These are phyloP conservation scores for Pheucticus melanocephalus DNA, from an alignment of 2,113 vertebrate genomes.

Conservation along the genomic window DNA sequence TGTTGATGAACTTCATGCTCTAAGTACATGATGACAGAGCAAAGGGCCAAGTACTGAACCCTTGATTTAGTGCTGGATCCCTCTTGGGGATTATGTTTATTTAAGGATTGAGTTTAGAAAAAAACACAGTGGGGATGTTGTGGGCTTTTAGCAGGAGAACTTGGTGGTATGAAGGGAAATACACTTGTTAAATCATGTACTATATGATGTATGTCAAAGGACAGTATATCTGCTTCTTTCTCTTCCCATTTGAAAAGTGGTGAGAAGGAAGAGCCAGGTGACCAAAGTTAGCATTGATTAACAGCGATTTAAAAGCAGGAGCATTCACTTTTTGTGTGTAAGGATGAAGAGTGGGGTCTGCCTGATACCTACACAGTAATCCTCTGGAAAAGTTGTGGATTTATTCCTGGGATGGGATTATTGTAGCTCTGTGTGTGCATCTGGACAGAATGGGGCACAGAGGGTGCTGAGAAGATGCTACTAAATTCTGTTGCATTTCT, in stretches of 20 bases:
- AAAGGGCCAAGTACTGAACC: background rate
- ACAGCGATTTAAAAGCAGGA: background rate
- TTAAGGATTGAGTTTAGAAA: background rate
- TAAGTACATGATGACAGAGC: background rate
- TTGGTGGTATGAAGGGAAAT: background rate
- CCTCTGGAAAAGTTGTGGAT: background rate
- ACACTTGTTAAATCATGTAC: background rate
- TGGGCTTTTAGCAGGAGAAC: background rate
- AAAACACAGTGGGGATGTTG: background rate
- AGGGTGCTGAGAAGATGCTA: background rate
- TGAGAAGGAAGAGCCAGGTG: background rate
- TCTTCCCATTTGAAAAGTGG: background rate
- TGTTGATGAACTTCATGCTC: background rate
- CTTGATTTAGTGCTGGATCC: background rate
- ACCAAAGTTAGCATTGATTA: background rate
- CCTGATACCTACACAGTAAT: background rate
- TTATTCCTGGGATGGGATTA: background rate
- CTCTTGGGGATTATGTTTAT: background rate
- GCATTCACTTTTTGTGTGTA: background rate
- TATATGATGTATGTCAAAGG: background rate
- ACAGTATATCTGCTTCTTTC: background rate
- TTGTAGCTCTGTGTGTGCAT: fast-evolving
- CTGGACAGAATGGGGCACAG: fast-evolving
- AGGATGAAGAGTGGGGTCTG: background rate
- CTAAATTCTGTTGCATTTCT: background rate